Conservation (phyloP, 2,888 invertebrate genomes). For the Eristalis pertinax region DNA sequence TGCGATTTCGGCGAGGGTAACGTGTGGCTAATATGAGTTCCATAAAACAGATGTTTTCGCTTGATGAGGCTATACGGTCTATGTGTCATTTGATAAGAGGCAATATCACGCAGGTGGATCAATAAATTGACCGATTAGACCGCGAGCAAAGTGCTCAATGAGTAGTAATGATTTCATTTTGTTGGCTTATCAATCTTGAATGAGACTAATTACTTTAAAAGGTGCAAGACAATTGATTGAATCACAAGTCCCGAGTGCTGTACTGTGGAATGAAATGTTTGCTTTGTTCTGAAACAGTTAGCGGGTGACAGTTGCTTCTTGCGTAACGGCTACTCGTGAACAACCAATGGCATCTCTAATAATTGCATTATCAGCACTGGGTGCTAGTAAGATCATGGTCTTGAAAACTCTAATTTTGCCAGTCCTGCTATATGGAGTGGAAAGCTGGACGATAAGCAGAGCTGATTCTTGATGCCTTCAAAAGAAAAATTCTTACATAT, state of each 20-base stretch:
- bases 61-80: background rate
- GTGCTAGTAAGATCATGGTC: too few relatives aligned
- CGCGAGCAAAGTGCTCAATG: background rate
- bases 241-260: background rate
- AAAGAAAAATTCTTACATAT: too few relatives aligned
- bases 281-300: background rate
- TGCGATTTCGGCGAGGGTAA: background rate
- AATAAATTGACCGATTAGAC: conserved; percentile 29
- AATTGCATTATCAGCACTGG: background rate
- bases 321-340: background rate
- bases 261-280: background rate
- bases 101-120: conserved; percentile 12
- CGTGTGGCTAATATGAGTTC: background rate
- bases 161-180: background rate
- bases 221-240: background rate
- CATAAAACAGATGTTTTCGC: conserved; percentile 1
- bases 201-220: background rate
- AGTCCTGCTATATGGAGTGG: too few relatives aligned
- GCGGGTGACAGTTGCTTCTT: background rate
- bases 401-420: too few relatives aligned
- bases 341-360: background rate
- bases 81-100: conserved; percentile 19
- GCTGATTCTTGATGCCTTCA: too few relatives aligned
- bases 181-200: background rate
- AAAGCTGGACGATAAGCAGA: too few relatives aligned